Conservation (phyloP, 64 coral and sea anemone species). For the Cladopsammia gracilis region DNA sequence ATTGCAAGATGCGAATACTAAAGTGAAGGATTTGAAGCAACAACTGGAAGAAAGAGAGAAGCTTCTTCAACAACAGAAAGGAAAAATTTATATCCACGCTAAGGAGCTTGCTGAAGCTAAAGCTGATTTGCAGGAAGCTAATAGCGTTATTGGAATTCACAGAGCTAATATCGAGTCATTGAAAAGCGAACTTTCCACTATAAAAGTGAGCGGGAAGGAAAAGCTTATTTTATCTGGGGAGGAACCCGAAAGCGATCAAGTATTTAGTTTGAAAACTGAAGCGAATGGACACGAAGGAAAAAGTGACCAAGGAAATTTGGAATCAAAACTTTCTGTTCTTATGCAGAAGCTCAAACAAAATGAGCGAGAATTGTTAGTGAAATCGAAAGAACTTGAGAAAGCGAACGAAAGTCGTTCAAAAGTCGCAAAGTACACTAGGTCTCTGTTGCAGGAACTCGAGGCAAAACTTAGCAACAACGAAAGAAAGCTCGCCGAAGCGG, state of each 20-base stretch:
- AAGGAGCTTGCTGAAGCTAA: slow-evolving; percentile 91
- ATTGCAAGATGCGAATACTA: slow-evolving; percentile 75
- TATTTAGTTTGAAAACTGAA: slow-evolving; percentile 36
- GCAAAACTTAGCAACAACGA: slow-evolving; percentile 90
- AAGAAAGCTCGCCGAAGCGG: slow-evolving; percentile 75
- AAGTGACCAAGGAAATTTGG: slow-evolving; percentile 29
- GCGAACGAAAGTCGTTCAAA: slow-evolving; percentile 99
- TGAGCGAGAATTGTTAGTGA: slow-evolving; percentile 82
- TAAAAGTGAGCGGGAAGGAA: slow-evolving; percentile 40
- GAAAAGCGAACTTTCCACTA: slow-evolving; percentile 62
- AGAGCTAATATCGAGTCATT: slow-evolving; percentile 80
- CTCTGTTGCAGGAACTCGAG: slow-evolving; percentile 94
- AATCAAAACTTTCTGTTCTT: slow-evolving; percentile 68
- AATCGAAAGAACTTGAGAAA: slow-evolving; percentile 94
- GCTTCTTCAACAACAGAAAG: slow-evolving; percentile 76
- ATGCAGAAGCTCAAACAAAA: slow-evolving; percentile 84
- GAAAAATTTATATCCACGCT: slow-evolving; percentile 70
- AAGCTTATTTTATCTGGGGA: slow-evolving; percentile 73
- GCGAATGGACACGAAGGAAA: slow-evolving; percentile 39
- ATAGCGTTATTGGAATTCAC: slow-evolving; percentile 97
- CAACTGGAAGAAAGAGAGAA: slow-evolving; percentile 80
- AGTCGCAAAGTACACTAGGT: slow-evolving; percentile 96
- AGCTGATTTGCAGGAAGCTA: slow-evolving; percentile 88
- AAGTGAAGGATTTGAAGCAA: slow-evolving; percentile 71
- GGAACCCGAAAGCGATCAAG: slow-evolving; percentile 75